These are phyloP conservation scores for Plusia festucae DNA, from an alignment of 2,888 invertebrate genomes.

Conservation along the genomic window DNA sequence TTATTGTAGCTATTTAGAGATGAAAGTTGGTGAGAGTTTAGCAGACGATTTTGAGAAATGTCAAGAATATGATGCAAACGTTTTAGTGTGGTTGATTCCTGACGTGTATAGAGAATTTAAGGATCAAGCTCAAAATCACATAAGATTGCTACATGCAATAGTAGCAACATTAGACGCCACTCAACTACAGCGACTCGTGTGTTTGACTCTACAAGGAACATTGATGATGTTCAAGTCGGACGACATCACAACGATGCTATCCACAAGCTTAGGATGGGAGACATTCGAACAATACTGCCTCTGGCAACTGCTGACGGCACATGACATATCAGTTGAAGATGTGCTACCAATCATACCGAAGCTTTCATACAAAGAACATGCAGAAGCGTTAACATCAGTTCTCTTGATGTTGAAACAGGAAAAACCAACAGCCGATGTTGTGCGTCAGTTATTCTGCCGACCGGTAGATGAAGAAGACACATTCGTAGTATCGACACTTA, in stretches of 20 bases:
- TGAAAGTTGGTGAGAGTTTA: constrained; percentile 93
- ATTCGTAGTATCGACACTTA: constrained; percentile 97
- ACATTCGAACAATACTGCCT: constrained; percentile 99
- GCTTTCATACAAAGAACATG: constrained; percentile 94
- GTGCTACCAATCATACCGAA: constrained; percentile 94
- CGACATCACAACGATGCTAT: constrained; percentile 92
- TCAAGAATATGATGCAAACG: constrained; percentile 96
- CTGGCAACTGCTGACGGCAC: constrained; percentile 98
- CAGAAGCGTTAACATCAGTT: constrained; percentile 97
- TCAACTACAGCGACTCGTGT: constrained; percentile 97
- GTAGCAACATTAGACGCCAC: constrained; percentile 96
- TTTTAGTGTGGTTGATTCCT: constrained; percentile 97
- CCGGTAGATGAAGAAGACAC: constrained; percentile 93
- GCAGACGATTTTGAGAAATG: constrained; percentile 95
- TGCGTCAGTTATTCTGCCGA: constrained; percentile 95
- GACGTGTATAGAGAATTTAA: constrained; percentile 97
- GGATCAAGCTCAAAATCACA: constrained; percentile 95
- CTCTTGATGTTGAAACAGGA: constrained; percentile 97
- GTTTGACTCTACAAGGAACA: constrained; percentile 96
- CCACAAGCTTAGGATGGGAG: constrained; percentile 97
- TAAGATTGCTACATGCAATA: constrained; percentile 95
- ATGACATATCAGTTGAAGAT: constrained; percentile 97
- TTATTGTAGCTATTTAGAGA: constrained; percentile 94
- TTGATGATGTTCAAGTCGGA: constrained; percentile 95
- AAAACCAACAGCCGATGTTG: constrained; percentile 95